Base-by-base conservation (phyloP, 2,888 invertebrate genomes). In the Augochlorella aurata region DNA sequence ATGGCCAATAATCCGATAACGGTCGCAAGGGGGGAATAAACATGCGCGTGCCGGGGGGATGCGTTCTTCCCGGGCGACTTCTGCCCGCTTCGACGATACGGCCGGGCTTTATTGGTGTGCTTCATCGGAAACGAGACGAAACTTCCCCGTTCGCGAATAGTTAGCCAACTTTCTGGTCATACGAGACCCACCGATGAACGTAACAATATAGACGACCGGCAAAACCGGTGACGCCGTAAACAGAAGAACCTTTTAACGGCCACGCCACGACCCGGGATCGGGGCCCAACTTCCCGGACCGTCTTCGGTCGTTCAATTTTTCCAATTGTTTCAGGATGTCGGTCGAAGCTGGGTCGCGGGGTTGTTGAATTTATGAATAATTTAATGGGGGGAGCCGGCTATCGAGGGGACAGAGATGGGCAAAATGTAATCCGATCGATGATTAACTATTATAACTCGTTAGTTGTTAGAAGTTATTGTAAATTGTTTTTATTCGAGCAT, bases 1-100 rank as follows among this genome's bases (percentile, higher is more conserved):
- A 63, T 72, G 68, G 58, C 82, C 76, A 72, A 76, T 82, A 81
- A 76, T 73, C 81, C 76, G 81, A 82, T 76, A 66, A 73, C 79
- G 50, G 29, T 38, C 38, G 49, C 44, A 44, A 44, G 54, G n/a
- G 67, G 24, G 68, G 74, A 69, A 69, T 74, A 61, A 74, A 78
- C 74, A 66, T 24, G 78, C 68, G 68, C 74, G 45, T 45, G 50
- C 44, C 16, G 16, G 29, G 29, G 7, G 49, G 5, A 1, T n/a
- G 1, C 47, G 72, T 72, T 61, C 49, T 12, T 72, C 29, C 45
- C 61, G 47, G 29, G 72, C 18, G 72, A 61, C 44, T 70, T 45
- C 44, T 63, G 49, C 47, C 3, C 45, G 9, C 54, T 16, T 18
- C 38, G 38, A 38, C 38, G 38, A 38, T 52, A 10, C 4, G 16